Evolutionary conservation across 2,888 invertebrate species (phyloP).

Genomic region (Papilio gigon): DNA sequence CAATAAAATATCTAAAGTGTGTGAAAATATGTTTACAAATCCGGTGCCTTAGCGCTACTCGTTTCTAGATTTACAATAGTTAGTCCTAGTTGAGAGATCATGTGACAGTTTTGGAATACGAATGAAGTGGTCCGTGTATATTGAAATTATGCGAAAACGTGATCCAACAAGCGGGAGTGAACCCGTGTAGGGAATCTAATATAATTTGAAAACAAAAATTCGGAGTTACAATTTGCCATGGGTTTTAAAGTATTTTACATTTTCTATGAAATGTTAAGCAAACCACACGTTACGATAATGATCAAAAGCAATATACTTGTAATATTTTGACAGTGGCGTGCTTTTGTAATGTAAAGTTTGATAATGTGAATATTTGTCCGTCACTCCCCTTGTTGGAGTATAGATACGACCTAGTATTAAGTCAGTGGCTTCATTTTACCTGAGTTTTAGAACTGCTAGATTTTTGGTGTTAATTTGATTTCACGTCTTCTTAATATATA

Average conservation of each 20-base stretch:
- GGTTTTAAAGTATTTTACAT: constrained; percentile 2
- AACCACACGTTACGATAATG: not conserved
- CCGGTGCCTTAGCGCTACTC: constrained; percentile 41
- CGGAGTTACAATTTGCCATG: not conserved
- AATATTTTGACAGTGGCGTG: not conserved
- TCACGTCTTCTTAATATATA: constrained; percentile 15
- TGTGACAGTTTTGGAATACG: constrained; percentile 23
- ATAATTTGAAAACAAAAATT: too few species aligned
- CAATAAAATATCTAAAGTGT: constrained; percentile 31
- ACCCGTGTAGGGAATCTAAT: not conserved
- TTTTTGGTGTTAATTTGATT: constrained; percentile 28
- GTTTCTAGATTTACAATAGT: constrained; percentile 37
- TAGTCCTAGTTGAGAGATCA: constrained; percentile 32
- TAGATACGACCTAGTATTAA: constrained; percentile 13
- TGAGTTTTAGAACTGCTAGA: constrained; percentile 33
- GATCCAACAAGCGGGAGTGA: constrained; percentile 28
- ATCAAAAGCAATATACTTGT: not conserved
- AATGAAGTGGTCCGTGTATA: not conserved
- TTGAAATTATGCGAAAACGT: constrained; percentile 5
- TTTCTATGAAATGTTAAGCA: not conserved
- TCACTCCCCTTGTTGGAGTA: constrained; percentile 15
- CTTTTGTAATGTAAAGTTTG: not conserved
- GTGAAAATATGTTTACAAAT: constrained; percentile 37
- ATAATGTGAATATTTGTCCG: not conserved
- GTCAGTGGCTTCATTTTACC: constrained; percentile 28